Percentiles rank a stretch among this genome's conserved stretches.
Evolutionary conservation across 2,113 vertebrate genomes (phyloP).

Genomic region (Thamnophis sirtalis): DNA sequence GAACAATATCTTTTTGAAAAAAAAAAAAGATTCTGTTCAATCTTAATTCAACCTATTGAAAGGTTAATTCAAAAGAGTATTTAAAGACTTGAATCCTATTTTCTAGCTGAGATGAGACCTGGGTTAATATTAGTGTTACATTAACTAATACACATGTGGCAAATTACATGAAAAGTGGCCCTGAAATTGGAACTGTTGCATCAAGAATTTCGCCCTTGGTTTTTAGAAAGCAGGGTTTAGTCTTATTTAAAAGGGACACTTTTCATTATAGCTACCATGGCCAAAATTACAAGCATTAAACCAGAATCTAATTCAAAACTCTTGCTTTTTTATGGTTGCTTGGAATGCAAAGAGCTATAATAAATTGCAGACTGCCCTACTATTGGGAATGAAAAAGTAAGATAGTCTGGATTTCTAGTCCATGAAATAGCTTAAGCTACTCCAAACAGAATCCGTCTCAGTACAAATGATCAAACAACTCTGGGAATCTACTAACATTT

Average conservation of each 20-base stretch:
- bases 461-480: not conserved
- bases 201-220: not conserved
- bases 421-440: not conserved
- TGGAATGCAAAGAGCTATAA: not conserved
- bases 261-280: not conserved
- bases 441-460: not conserved
- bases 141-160: not conserved
- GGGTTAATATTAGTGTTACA: not conserved
- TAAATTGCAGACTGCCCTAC: not conserved
- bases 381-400: not conserved
- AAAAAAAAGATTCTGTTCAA: not conserved
- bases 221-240: not conserved
- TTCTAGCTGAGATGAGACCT: not conserved
- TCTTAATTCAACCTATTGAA: no score
- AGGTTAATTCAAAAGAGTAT: not conserved
- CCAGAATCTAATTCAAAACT: not conserved
- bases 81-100: not conserved
- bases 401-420: not conserved
- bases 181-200: not conserved
- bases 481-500: not conserved
- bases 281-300: not conserved
- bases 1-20: not conserved
- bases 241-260: not conserved
- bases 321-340: not conserved
- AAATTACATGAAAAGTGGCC: not conserved